phyloP scores from a whole-genome alignment of 2,888 invertebrate genomes.

The Ichneumoninae sp. region DNA sequence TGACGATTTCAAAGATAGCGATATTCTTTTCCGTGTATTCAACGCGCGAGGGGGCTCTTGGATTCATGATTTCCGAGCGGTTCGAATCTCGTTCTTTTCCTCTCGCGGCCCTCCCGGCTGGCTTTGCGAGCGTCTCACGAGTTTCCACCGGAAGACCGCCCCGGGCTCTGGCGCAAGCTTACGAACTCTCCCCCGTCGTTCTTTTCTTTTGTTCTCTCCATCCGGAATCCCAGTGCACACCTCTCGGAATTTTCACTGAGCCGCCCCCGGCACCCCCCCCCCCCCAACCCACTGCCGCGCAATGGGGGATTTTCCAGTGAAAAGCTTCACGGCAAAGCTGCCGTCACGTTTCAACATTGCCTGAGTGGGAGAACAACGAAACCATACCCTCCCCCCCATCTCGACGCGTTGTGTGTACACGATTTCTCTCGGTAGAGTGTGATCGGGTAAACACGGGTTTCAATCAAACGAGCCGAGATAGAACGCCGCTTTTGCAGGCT shows the following conservation, averaged over 20 bases:
- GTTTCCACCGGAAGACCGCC: conserved; percentile 36
- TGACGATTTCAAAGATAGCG: conserved; percentile 34
- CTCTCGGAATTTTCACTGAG: conserved; percentile 51
- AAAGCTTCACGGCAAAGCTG: conserved; percentile 60
- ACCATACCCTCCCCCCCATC: conserved; percentile 29
- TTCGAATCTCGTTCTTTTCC: conserved; percentile 31
- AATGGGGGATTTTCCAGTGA: conserved; percentile 38
- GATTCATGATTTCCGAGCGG: conserved; percentile 20
- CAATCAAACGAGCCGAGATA: conserved; percentile 57
- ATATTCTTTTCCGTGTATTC: conserved; percentile 29
- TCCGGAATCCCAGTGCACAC: conserved; percentile 50
- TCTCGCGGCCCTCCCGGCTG: background rate
- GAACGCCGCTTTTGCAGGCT: conserved; percentile 19
- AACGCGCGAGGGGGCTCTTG: background rate
- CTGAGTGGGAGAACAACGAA: conserved; percentile 55
- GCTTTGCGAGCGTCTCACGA: conserved; percentile 41
- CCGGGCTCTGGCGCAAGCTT: conserved; percentile 35
- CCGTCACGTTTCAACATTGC: conserved; percentile 61
- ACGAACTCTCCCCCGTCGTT: conserved; percentile 25
- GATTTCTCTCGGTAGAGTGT: conserved; percentile 53
- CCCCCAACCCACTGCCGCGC: background rate
- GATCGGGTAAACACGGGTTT: conserved; percentile 66
- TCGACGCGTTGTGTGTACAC: conserved; percentile 57
- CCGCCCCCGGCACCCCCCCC: background rate
- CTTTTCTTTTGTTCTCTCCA: conserved; percentile 34